Base-by-base conservation (phyloP, 37 sponge, comb jelly and placozoan genomes). In the Chondrilla cf. caribensis region DNA sequence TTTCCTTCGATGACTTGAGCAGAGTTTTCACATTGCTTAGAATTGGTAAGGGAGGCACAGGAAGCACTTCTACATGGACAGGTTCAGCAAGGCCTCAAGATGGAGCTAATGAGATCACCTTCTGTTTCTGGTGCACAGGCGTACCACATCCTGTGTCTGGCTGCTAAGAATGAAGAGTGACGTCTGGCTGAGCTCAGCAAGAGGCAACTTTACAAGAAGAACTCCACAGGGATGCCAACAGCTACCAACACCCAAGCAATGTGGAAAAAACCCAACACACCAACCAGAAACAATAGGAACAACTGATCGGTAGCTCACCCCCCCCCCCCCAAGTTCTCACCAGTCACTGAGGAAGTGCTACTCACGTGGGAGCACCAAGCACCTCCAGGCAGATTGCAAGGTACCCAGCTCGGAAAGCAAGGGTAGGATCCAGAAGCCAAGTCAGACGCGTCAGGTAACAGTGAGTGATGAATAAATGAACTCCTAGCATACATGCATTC, bases 21-120 rank as follows among this genome's bases (percentile, higher is more conserved):
- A 73, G 3, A 58, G 33, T 26, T 86, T 86, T 60, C 77, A 58
- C 1, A 47, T 71, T 5, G 87, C 87, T 1, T 86, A 86, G n/a
- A n/a, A n/a, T n/a, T n/a, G n/a, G n/a, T n/a, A n/a, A n/a, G n/a
- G n/a, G n/a, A n/a, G n/a, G n/a, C n/a, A n/a, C n/a, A n/a, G n/a
- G n/a, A n/a, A n/a, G n/a, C n/a, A n/a, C n/a, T n/a, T n/a, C n/a
- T n/a, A n/a, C n/a, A 84, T 71, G 67, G 84, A 11, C 78, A 77
- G 55, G 9, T 77, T 11, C 78, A 47, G 25, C 55, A 77, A 59
- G 81, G 81, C 59, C 44, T 77, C 3, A 36, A 4, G 25, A 25
- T 43, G 3, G 78, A 77, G 44, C 2, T 77, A 19, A 2, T 77
- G 78, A 77, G 25, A 3, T 25, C 29, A 29, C 14, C 54, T n/a